A percentile compares a stretch with the other conserved stretches of the same genome.
These are phyloP conservation scores for Peucedramus taeniatus DNA, from an alignment of 2,113 vertebrate genomes.

Conservation along the genomic window DNA sequence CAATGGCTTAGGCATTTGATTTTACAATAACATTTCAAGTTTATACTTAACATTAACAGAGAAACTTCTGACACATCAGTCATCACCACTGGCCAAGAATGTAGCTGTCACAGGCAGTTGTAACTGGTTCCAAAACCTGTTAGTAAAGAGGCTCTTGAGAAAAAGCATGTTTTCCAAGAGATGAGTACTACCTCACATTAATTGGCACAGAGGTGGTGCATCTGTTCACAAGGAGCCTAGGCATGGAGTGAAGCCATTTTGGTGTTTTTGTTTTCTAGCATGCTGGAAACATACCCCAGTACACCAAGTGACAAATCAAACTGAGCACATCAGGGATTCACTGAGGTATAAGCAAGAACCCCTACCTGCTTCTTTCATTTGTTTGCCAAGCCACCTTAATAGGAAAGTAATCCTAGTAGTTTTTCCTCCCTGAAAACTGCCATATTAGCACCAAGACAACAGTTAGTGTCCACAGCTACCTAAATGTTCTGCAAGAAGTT, in stretches of 20 bases:
- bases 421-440: background rate
- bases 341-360: background rate
- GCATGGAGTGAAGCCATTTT: background rate
- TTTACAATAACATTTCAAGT: constrained; percentile 63
- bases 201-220: background rate
- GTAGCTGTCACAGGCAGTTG: background rate
- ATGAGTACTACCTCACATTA: background rate
- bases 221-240: background rate
- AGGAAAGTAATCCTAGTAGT: background rate
- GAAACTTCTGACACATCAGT: constrained; percentile 18
- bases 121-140: background rate
- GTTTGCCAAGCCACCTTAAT: background rate
- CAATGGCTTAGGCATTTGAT: constrained; percentile 33
- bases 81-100: constrained; percentile 5
- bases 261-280: background rate
- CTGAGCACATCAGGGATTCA: background rate
- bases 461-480: background rate
- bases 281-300: background rate
- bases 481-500: background rate
- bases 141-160: background rate
- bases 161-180: background rate
- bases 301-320: background rate
- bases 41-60: constrained; percentile 23
- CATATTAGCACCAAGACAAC: background rate
- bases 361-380: background rate